Evolutionary conservation across 2,113 vertebrate genomes (phyloP), one percentile per base, ranked within the genome.

Genomic region (Emydocephalus ijimae): DNA sequence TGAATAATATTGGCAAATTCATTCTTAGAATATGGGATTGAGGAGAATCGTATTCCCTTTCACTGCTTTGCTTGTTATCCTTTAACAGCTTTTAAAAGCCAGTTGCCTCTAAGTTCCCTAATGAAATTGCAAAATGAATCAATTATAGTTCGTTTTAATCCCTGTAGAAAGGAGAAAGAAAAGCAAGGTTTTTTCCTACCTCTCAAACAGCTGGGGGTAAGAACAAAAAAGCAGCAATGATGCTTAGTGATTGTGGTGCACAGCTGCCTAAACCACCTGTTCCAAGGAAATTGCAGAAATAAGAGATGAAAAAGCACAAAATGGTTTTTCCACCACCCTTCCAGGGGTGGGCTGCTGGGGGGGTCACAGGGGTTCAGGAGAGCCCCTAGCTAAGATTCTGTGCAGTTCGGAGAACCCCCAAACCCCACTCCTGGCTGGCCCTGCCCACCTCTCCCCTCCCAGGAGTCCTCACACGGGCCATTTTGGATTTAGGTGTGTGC

Each of bases 151-250:
- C 5, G 14, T 26, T 52, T 57, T 43, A 90, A 87, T 93, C 89
- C n/a, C n/a, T 86, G 90, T 87, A 69, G 81, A 90, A 90, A 85
- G 69, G 34, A 59, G 52, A 87, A 90, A 23, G n/a, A 54, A 93
- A 52, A 52, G 64, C 24, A 26, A 87, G 29, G 59, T 69, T 54
- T n/a, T 92, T 52, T 34, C 26, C n/a, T 52, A n/a, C 86, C n/a
- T 14, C 12, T 91, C 24, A 59, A 21, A 54, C 48, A 54, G 74
- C 12, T 20, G 39, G 34, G 45, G 5, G 52, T n/a, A 29, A 45
- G 45, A 85, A 59, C 43, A 59, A 87, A 91, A 21, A 43, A 59
- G 11, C 85, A 34, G 48, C 12, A 48, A 26, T 59, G 18, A 64
- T 55, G 52, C 43, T 34, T 64, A 87, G 11, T 48, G 43, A 29